phyloP scores from a whole-genome alignment of 2,888 invertebrate genomes.

The Cryptus viduatorius region DNA sequence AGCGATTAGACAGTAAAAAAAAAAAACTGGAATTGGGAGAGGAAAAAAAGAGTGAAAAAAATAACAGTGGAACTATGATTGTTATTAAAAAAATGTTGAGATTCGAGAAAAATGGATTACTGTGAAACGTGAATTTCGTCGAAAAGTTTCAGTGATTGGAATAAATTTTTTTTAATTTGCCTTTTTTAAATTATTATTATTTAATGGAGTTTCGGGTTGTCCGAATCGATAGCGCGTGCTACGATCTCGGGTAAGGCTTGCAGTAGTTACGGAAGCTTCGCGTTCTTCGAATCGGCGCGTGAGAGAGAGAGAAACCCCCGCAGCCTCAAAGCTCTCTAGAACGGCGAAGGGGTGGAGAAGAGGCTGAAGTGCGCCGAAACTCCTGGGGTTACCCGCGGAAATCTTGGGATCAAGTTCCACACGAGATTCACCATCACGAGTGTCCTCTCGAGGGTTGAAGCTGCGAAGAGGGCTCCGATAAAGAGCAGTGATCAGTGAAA shows the following conservation, averaged over 20 bases:
- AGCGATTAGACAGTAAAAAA: too few relatives aligned
- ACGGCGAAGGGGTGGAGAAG: constrained; percentile 8
- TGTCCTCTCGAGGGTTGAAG: background rate
- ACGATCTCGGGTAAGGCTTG: constrained; percentile 2
- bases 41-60: background rate
- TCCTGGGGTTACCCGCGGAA: constrained; percentile 19
- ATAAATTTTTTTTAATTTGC: constrained; percentile 4
- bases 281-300: constrained; percentile 3
- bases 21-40: background rate
- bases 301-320: background rate
- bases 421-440: background rate
- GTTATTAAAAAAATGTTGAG: background rate
- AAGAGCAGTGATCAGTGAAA: background rate
- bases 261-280: background rate
- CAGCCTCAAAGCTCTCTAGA: background rate
- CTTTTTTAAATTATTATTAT: background rate
- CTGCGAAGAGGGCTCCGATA: background rate
- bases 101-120: constrained; percentile 37
- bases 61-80: background rate
- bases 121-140: constrained; percentile 35
- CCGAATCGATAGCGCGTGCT: constrained; percentile 10
- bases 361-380: constrained; percentile 19
- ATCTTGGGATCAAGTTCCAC: constrained; percentile 25
- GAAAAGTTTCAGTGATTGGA: constrained; percentile 8
- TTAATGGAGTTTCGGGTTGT: background rate